A percentile compares a stretch with the other conserved stretches of the same genome.
These are phyloP conservation scores for Coptotermes formosanus DNA, from an alignment of 1,140 invertebrate species.

Conservation along the genomic window DNA sequence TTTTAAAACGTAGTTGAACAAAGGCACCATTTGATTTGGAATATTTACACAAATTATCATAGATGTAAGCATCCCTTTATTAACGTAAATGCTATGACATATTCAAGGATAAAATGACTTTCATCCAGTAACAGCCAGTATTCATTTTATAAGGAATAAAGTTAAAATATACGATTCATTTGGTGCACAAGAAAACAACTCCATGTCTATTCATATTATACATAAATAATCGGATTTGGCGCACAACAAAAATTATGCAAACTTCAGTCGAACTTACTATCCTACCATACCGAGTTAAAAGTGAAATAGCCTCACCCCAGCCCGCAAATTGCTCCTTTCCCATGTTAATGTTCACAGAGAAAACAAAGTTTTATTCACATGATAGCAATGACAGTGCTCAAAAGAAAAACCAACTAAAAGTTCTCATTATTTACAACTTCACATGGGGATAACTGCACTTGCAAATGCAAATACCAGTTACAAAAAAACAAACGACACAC, in stretches of 20 bases:
- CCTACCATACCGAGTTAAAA: not conserved
- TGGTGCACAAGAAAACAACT: not conserved
- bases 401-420: not conserved
- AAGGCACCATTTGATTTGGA: not conserved
- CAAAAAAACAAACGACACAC: not conserved
- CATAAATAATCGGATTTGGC: constrained; percentile 12
- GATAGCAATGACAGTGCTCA: not conserved
- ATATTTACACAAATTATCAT: not conserved
- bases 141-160: not conserved
- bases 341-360: not conserved
- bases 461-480: not conserved
- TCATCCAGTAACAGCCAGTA: not conserved
- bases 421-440: constrained; percentile 15
- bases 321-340: not conserved
- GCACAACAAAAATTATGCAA: not conserved
- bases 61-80: not conserved
- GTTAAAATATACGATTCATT: not conserved
- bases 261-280: not conserved
- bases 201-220: not conserved
- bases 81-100: not conserved
- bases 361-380: constrained; percentile 6
- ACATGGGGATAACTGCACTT: not conserved
- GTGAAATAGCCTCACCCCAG: not conserved
- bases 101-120: too few species aligned
- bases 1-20: not conserved